Evolutionary conservation across 2,888 invertebrate genomes (phyloP), one percentile per base, ranked within the genome.

Genomic region (Chouioia cunea): DNA sequence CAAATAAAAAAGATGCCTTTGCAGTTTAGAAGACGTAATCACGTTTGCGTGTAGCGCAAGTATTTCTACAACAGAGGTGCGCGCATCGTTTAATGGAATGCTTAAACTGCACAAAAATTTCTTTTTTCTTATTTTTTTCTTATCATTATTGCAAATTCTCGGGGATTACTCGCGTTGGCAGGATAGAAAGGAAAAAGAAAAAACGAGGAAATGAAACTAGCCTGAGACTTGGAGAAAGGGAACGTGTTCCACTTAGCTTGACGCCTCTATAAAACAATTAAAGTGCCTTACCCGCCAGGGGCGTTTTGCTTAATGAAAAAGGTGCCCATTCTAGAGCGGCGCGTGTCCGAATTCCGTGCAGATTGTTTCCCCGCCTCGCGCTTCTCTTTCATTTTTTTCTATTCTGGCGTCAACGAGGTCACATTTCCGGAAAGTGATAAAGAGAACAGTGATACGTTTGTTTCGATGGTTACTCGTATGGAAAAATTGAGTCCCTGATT

Each of bases 241-340:
- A 65, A 36, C 65, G 57, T 68, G 68, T 56, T 57, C 68, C 57
- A 72, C 65, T 72, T 68, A 71, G 67, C 64, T 67, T 15, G 36
- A 47, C 46, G 65, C 65, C 58, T 68, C 65, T 60, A 63, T 71
- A 64, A 72, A 72, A 72, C 68, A 72, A 72, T 72, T 72, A 72
- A 72, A 72, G 65, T 71, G 67, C 64, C 59, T 68, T 72, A 43
- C 60, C 36, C 18, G 48, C 46, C 10, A 50, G 27, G 65, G 60
- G 72, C 68, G 54, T 68, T 72, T 68, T 72, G 60, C 72, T 60
- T 72, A 68, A 72, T 72, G 72, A 72, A 68, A 72, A 68, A 72
- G 72, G 65, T 66, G 64, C 68, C 68, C 60, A 60, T 68, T 68
- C 53, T 68, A 63, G 65, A 57, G 50, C 48, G 53, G 53, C 62